Evolutionary conservation across 2,888 invertebrate species (phyloP).

Genomic region (Aspidiotus destructor): DNA sequence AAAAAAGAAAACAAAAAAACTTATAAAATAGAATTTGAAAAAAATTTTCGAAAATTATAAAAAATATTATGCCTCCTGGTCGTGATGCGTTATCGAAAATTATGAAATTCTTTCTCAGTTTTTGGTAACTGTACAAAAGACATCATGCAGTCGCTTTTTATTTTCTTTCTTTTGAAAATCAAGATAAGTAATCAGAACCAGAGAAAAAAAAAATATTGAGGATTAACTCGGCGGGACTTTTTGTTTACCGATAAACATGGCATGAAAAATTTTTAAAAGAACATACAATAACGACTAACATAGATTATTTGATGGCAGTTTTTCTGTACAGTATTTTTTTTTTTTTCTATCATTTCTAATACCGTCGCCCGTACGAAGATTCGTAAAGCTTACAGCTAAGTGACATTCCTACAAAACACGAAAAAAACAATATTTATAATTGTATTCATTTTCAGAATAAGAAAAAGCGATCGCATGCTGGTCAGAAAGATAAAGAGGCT

Average conservation of each 20-base stretch:
- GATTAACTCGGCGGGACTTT: conserved; percentile 1
- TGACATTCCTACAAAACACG: conserved; percentile 44
- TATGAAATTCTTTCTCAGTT: too few relatives aligned
- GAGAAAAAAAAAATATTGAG: background rate
- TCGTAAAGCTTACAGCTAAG: conserved; percentile 73
- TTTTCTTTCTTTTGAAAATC: background rate
- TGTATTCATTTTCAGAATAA: background rate
- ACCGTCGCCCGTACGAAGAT: conserved; percentile 64
- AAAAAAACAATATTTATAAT: background rate
- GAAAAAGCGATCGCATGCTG: too few relatives aligned
- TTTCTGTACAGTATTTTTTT: background rate
- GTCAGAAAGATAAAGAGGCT: background rate
- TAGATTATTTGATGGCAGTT: conserved; percentile 28
- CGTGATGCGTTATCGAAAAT: background rate
- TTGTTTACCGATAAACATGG: conserved; percentile 29
- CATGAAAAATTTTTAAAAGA: conserved; percentile 8
- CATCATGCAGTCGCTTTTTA: conserved; percentile 5
- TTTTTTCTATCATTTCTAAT: conserved; percentile 40
- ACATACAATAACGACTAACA: conserved; percentile 29
- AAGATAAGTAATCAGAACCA: background rate
- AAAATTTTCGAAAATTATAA: background rate
- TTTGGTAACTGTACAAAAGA: conserved; percentile 33
- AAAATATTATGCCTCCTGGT: background rate
- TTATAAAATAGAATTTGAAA: conserved; percentile 11
- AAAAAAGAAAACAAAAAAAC: conserved; percentile 7